Base-by-base conservation (phyloP, 2,797 vertebrate species). In the Danio jaintianensis region DNA sequence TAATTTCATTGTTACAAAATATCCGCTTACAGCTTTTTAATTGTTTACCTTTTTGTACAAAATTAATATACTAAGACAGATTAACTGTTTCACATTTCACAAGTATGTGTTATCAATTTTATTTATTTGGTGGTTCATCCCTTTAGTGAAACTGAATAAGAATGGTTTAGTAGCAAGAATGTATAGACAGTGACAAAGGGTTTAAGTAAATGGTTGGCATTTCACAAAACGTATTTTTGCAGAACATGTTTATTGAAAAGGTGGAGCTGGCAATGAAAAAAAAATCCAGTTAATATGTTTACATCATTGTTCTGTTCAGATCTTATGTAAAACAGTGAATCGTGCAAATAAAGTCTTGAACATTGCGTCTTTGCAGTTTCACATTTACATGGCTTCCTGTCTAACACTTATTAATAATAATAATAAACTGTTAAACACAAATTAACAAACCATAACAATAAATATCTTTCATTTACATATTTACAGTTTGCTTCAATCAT, bases 391-490 rank as follows among this genome's bases (percentile, higher is more conserved):
- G 15, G 7, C 10, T 18, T 55, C 58, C 40, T 7, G 50, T 55
- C 20, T 18, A 53, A 40, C 11, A 9, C 48, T 47, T n/a, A n/a
- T n/a, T n/a, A n/a, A n/a, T n/a, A n/a, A n/a, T n/a, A n/a, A n/a
- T n/a, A n/a, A n/a, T n/a, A n/a, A n/a, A n/a, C n/a, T n/a, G n/a
- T n/a, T n/a, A n/a, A n/a, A n/a, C 12, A 59, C 7, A 61, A 36
- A 42, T 4, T 10, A 18, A 52, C 6, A 42, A 11, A 5, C n/a
- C 7, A 22, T 58, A 69, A 55, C 72, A 69, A 74, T 81, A 81
- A 70, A 76, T 63, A 81, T 67, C 18, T 80, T 42, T 66, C 61
- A 66, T 64, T 13, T 58, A 48, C 78, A 74, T 80, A 80, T 75
- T 81, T 81, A 75, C 79, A 68, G 10, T 72, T 50, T 43, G 42